These are phyloP conservation scores for Pelodiscus sinensis DNA, from an alignment of 2,113 vertebrate species.

Conservation along the genomic window DNA sequence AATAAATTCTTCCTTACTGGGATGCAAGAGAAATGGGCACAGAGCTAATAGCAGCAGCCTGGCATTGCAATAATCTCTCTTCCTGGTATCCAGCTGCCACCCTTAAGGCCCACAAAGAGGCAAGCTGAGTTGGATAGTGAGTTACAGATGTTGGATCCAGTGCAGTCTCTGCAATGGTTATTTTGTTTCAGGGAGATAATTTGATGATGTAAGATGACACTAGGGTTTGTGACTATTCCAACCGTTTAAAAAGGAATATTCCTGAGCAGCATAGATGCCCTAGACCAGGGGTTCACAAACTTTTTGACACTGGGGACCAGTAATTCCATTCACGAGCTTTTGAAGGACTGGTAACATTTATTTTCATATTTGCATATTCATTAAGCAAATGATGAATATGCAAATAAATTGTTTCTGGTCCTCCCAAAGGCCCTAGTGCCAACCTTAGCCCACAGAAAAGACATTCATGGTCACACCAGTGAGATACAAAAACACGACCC, in stretches of 20 bases:
- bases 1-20: background rate
- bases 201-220: background rate
- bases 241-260: no score
- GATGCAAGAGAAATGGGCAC: background rate
- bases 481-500: no score
- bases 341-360: no score
- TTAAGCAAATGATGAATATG: no score
- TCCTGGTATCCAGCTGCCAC: background rate
- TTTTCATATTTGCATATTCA: no score
- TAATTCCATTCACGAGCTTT: no score
- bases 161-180: background rate
- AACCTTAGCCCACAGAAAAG: no score
- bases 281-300: no score
- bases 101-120: background rate
- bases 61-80: background rate
- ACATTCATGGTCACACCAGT: no score
- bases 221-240: background rate
- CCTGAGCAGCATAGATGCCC: background rate
- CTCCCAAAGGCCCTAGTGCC: no score
- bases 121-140: background rate
- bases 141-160: background rate
- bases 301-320: no score
- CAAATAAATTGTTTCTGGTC: no score
- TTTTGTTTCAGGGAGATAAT: background rate
- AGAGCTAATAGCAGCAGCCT: background rate